Conservation (phyloP, 1,140 invertebrate species). For the Drosophila leontia region DNA sequence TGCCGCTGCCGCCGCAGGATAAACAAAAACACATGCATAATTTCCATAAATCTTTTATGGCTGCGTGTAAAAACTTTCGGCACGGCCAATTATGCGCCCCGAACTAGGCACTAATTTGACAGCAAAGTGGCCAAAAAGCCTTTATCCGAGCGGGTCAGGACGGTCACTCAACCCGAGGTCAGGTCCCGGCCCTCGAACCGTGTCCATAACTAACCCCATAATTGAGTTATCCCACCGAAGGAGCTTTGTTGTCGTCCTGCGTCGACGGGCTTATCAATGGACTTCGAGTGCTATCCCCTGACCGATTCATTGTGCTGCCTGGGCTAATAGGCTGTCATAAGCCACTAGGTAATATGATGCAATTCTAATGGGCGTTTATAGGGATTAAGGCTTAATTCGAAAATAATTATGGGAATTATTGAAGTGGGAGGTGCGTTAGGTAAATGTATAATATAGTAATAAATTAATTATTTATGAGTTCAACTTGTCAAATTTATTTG, state of each 20-base stretch:
- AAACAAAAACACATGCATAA: constrained; percentile 77
- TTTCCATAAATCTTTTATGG: constrained; percentile 82
- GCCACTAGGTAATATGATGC: not conserved
- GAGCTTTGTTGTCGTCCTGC: constrained; percentile 37
- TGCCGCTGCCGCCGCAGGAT: constrained; percentile 32
- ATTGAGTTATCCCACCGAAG: constrained; percentile 66
- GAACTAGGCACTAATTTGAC: constrained; percentile 80
- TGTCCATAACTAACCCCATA: constrained; percentile 55
- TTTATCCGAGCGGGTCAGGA: constrained; percentile 25
- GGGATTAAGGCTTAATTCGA: not conserved
- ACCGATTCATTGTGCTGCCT: not conserved
- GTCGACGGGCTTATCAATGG: constrained; percentile 45
- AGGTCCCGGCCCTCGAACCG: not conserved
- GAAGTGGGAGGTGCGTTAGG: not conserved
- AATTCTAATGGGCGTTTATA: constrained; percentile 7
- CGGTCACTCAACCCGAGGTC: constrained; percentile 28
- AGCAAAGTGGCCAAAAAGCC: constrained; percentile 64
- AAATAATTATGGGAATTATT: not conserved
- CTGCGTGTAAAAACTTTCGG: constrained; percentile 69
- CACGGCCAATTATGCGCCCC: constrained; percentile 70
- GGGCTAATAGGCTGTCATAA: constrained; percentile 9
- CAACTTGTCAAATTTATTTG: too few species aligned
- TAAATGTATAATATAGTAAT: not conserved
- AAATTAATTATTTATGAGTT: not conserved
- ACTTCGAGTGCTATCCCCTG: constrained; percentile 6